Conservation (phyloP, 1,140 invertebrate species). For the Mactra quadrangularis region DNA sequence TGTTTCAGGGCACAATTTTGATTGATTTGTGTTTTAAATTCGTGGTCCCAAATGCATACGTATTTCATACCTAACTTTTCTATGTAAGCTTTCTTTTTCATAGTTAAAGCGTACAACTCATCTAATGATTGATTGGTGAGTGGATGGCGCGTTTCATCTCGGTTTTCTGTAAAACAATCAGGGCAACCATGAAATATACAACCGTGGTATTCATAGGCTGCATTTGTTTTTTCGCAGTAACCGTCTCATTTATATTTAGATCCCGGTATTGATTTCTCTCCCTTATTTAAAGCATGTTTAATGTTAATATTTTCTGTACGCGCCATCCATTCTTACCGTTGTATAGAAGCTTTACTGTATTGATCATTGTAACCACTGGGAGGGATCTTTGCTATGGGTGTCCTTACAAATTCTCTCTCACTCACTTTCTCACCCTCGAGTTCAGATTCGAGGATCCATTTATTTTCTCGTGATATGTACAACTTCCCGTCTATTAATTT, state of each 20-base stretch:
- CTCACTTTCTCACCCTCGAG: neutral
- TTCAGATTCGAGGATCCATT: neutral
- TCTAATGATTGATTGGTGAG: conserved; percentile 48
- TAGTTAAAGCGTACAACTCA: conserved; percentile 54
- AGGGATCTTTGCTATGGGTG: conserved; percentile 42
- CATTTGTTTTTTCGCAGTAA: conserved; percentile 49
- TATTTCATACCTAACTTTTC: conserved; percentile 48
- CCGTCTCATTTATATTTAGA: conserved; percentile 51
- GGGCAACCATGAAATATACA: conserved; percentile 72
- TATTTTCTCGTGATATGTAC: neutral
- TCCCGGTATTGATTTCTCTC: conserved; percentile 46
- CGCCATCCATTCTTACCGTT: conserved; percentile 47
- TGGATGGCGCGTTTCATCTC: neutral
- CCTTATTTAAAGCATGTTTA: conserved; percentile 58
- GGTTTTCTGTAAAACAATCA: conserved; percentile 61
- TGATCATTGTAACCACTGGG: conserved; percentile 55
- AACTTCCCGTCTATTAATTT: conserved; percentile 25
- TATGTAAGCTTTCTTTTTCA: conserved; percentile 44
- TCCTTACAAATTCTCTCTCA: conserved; percentile 22
- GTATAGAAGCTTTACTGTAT: conserved; percentile 41
- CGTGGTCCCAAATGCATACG: conserved; percentile 66
- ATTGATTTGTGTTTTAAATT: conserved; percentile 61
- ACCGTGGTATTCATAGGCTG: conserved; percentile 66
- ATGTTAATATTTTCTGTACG: conserved; percentile 36
- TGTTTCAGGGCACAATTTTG: conserved; percentile 15